Conservation (phyloP, 2,797 vertebrate species). For the Lacerta agilis region DNA sequence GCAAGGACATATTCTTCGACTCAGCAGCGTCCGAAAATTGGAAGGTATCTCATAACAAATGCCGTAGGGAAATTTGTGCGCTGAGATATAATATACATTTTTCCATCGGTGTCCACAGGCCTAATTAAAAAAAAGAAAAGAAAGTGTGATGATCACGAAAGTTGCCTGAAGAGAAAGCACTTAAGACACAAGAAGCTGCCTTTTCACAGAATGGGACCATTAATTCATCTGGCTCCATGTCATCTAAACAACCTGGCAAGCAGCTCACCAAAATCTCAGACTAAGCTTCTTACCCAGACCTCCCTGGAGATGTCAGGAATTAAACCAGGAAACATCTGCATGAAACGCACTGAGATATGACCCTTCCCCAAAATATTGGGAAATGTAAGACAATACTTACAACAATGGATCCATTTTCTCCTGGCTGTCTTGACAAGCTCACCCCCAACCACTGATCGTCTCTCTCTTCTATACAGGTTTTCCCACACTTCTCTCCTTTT, state of each 20-base stretch:
- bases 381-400: slow-evolving; percentile 75
- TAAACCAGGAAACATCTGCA: neutral
- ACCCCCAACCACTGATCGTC: slow-evolving; percentile 97
- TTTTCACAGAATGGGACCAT: neutral
- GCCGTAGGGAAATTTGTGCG: slow-evolving; percentile 88
- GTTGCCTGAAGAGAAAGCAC: neutral
- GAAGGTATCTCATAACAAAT: slow-evolving; percentile 86
- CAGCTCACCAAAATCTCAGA: neutral
- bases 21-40: slow-evolving; percentile 77
- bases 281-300: neutral
- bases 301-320: neutral
- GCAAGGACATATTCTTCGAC: slow-evolving; percentile 85
- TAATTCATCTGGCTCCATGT: neutral
- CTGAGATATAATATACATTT: slow-evolving; percentile 87
- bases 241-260: neutral
- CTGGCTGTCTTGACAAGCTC: slow-evolving; percentile 90
- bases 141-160: neutral
- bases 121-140: slow-evolving; percentile 73
- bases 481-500: slow-evolving; percentile 83
- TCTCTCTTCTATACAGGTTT: slow-evolving; percentile 87
- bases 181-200: neutral
- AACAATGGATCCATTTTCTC: slow-evolving; percentile 84
- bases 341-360: neutral
- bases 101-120: slow-evolving; percentile 98
- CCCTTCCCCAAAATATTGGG: neutral